Evolutionary conservation across 1,140 invertebrate genomes (phyloP), one percentile per base, ranked within the genome.

Genomic region (Paralvinella palmiformis): DNA sequence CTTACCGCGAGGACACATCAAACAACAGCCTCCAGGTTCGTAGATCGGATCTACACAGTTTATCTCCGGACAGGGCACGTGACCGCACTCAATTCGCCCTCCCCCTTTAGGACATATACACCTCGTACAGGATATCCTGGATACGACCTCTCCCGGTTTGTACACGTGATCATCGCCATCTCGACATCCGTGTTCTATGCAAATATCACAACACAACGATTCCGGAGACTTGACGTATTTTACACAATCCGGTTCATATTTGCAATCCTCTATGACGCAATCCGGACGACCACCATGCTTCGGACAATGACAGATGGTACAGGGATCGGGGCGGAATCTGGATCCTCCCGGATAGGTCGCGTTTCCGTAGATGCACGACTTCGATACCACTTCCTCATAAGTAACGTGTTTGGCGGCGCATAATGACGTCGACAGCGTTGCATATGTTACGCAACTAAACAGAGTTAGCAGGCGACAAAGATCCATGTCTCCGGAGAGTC

Each of bases 281-380:
- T 29, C 22, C 10, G 32, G 22, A 5, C 60, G 41, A 3, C 60
- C 60, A 15, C 60, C 60, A 33, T 52, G 60, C 15, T 48, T 44
- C 17, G 60, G 60, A 52, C 60, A 62, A 27, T 33, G 60, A 29
- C 60, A 62, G 37, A 17, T 17, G n/a, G 60, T 62, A 45, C 60
- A 62, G 5, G 60, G 15, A 33, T 62, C 24, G 41, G 60, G 60
- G 13, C 35, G 44, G 44, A 62, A 62, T 15, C 36, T 45, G 6
- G 15, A 22, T 10, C 60, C 60, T 17, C 41, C 41, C 31, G 2
- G 3, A 33, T 62, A 62, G 1, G 45, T 52, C 37, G 20, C 22
- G 41, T 62, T 62, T 17, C 35, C 60, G 24, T 62, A 62, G 41
- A 48, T 22, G 24, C 60, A 62, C 48, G n/a, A n/a, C n/a, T n/a